phyloP scores from a whole-genome alignment of 30 jellyfish, hydroid and myxozoan genomes.

The Phacellophora camtschatica region DNA sequence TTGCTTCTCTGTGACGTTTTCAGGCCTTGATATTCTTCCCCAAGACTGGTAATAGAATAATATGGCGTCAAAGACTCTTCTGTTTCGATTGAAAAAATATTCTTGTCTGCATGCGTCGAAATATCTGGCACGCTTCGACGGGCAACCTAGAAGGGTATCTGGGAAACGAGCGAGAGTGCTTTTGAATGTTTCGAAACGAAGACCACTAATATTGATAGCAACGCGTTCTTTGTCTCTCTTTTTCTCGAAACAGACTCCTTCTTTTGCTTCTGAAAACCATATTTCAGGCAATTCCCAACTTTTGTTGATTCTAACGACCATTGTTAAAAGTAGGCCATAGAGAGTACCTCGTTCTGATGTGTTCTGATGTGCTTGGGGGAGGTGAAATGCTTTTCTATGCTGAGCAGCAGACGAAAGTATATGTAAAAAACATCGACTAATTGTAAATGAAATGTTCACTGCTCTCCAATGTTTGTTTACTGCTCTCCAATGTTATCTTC shows the following conservation, averaged over 20 bases:
- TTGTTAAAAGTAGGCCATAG: too few species aligned
- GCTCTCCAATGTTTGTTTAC: too few species aligned
- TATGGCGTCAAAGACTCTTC: conserved; percentile 77
- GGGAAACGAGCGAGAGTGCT: conserved; percentile 86
- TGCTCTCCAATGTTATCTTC: too few species aligned
- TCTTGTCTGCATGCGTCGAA: conserved; percentile 58
- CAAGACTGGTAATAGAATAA: conserved; percentile 73
- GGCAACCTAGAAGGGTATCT: conserved; percentile 77
- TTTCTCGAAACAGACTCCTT: too few species aligned
- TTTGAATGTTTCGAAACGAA: conserved; percentile 74
- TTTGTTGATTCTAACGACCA: too few species aligned
- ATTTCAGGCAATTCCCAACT: neutral
- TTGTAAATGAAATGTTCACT: too few species aligned
- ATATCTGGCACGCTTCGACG: conserved; percentile 33
- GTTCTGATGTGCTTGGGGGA: too few species aligned
- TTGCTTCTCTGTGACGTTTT: conserved; percentile 51
- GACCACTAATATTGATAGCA: conserved; percentile 74
- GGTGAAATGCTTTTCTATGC: too few species aligned
- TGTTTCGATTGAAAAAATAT: conserved; percentile 67
- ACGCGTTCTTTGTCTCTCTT: conserved; percentile 44
- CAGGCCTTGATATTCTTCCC: conserved; percentile 74
- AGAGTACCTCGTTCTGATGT: too few species aligned
- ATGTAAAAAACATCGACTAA: too few species aligned
- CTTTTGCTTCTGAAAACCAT: neutral
- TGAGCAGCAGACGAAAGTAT: too few species aligned